phyloP scores from a whole-genome alignment of 2,888 invertebrate species.

The Cactoblastis cactorum region DNA sequence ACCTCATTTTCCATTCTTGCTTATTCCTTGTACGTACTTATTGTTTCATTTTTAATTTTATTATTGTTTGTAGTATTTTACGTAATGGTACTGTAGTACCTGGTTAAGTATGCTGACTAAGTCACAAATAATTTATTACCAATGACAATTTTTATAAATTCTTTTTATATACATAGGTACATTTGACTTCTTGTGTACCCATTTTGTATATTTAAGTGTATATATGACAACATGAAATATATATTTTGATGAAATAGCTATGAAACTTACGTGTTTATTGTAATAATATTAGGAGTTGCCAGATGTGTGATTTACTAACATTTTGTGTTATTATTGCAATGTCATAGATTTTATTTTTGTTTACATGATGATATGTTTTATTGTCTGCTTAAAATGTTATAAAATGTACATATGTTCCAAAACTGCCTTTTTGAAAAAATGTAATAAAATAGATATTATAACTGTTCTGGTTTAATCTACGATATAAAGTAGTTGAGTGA shows the following conservation, averaged over 20 bases:
- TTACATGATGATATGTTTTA: not conserved
- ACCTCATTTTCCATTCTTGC: conserved; percentile 58
- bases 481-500: too few relatives aligned
- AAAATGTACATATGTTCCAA: too few relatives aligned
- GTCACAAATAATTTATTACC: conserved; percentile 79
- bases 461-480: too few relatives aligned
- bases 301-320: conserved; percentile 71
- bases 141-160: conserved; percentile 76
- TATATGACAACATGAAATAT: conserved; percentile 53
- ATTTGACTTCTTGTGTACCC: conserved; percentile 35
- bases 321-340: conserved; percentile 37
- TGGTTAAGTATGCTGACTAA: conserved; percentile 72
- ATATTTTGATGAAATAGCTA: conserved; percentile 55
- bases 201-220: conserved; percentile 60
- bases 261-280: conserved; percentile 45
- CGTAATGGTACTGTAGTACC: conserved; percentile 41
- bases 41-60: conserved; percentile 34
- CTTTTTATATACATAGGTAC: conserved; percentile 62
- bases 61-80: conserved; percentile 35
- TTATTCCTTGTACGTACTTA: conserved; percentile 43
- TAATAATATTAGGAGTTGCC: conserved; percentile 55
- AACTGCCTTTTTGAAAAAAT: too few relatives aligned
- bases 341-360: conserved; percentile 9
- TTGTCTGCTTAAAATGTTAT: not conserved
- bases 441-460: too few relatives aligned